These are phyloP conservation scores for Drosophila carrolli DNA, from an alignment of 1,140 invertebrate genomes.

Conservation along the genomic window DNA sequence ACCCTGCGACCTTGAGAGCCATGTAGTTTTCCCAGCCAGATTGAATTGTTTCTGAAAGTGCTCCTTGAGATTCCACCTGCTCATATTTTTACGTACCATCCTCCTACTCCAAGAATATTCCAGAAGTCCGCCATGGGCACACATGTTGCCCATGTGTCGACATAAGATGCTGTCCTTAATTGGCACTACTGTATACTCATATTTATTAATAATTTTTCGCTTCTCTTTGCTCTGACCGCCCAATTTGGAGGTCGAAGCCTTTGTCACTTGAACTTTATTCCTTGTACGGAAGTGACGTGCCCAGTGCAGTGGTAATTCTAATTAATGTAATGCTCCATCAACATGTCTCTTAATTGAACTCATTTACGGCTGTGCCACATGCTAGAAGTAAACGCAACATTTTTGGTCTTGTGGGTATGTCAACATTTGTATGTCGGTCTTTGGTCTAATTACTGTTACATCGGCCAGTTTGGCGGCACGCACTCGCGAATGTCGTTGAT, in stretches of 20 bases:
- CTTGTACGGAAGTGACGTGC: constrained; percentile 40
- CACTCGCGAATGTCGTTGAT: constrained; percentile 54
- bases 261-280: constrained; percentile 42
- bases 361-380: constrained; percentile 21
- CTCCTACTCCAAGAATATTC: not conserved
- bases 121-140: constrained; percentile 17
- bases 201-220: constrained; percentile 66
- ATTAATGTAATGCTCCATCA: constrained; percentile 63
- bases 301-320: constrained; percentile 54
- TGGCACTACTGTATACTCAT: constrained; percentile 50
- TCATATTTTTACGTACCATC: not conserved
- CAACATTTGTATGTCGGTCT: constrained; percentile 24
- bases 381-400: constrained; percentile 10
- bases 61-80: constrained; percentile 45
- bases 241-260: constrained; percentile 51
- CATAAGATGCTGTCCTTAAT: constrained; percentile 59
- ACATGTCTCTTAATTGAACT: constrained; percentile 56
- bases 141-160: constrained; percentile 68
- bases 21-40: constrained; percentile 25
- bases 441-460: constrained; percentile 67
- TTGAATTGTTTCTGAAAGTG: constrained; percentile 29
- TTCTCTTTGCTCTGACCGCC: constrained; percentile 33
- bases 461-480: constrained; percentile 28
- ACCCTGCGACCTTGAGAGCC: constrained; percentile 43
- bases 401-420: constrained; percentile 4